phyloP scores from a whole-genome alignment of 92 coral and sea anemone genomes.

The Bergia sp. region DNA sequence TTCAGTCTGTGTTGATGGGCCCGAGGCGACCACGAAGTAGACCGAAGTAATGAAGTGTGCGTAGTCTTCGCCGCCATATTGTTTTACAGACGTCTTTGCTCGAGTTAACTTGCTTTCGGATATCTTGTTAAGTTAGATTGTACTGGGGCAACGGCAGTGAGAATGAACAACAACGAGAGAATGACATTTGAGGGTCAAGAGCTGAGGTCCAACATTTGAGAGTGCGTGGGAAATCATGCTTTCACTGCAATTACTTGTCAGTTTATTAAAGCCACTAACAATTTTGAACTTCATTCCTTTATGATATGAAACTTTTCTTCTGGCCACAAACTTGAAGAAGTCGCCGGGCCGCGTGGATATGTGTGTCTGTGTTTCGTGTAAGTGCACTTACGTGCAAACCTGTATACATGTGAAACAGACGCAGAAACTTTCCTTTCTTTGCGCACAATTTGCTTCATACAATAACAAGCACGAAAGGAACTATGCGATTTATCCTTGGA shows the following conservation, averaged over 20 bases:
- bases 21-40: not conserved
- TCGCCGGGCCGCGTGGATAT: no score
- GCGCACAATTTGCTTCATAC: no score
- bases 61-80: not conserved
- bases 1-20: no score
- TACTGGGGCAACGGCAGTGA: not conserved
- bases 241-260: not conserved
- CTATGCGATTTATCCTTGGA: no score
- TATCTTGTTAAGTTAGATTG: not conserved
- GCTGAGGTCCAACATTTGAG: not conserved
- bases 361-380: no score
- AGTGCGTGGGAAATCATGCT: not conserved
- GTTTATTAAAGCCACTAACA: not conserved
- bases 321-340: no score
- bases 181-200: not conserved
- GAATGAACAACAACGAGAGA: not conserved
- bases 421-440: no score
- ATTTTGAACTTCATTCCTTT: no score
- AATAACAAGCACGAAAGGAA: no score
- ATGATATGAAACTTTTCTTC: not conserved
- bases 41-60: not conserved
- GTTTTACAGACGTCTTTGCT: not conserved
- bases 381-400: no score
- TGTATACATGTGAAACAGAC: no score
- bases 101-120: not conserved